Conservation (phyloP, 2,888 invertebrate species). For the Iphiclides podalirius region DNA sequence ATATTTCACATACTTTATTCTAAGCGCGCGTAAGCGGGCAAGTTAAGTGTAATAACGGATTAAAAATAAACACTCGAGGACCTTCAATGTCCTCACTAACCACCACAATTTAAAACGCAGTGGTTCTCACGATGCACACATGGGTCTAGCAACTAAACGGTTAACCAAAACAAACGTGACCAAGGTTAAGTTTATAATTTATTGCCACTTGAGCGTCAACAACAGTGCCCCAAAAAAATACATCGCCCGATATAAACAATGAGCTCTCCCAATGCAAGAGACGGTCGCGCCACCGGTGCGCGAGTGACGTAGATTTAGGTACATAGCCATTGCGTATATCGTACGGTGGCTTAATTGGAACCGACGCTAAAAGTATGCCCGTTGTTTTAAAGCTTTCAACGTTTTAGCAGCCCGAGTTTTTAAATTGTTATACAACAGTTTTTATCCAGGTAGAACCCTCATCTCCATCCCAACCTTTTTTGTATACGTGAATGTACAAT, state of each 20-base stretch:
- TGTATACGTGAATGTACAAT: neutral
- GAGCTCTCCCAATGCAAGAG: slow-evolving; percentile 37
- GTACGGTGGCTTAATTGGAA: slow-evolving; percentile 36
- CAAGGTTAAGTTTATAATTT: slow-evolving; percentile 77
- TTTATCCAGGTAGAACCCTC: slow-evolving; percentile 10
- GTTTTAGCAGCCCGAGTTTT: slow-evolving; percentile 35
- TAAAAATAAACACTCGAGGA: slow-evolving; percentile 22
- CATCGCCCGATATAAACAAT: slow-evolving; percentile 62
- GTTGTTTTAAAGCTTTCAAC: slow-evolving; percentile 26
- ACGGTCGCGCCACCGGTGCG: slow-evolving; percentile 19
- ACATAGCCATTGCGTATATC: slow-evolving; percentile 30
- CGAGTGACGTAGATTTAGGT: slow-evolving; percentile 27
- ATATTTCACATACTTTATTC: neutral
- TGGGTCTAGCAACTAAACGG: slow-evolving; percentile 52
- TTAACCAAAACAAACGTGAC: slow-evolving; percentile 68
- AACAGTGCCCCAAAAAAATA: slow-evolving; percentile 52
- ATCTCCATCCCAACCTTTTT: slow-evolving; percentile 4
- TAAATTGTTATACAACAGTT: slow-evolving; percentile 29
- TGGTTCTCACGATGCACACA: slow-evolving; percentile 70
- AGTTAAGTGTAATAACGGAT: slow-evolving; percentile 8
- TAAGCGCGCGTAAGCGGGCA: neutral
- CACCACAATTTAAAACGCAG: slow-evolving; percentile 36
- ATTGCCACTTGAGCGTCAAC: slow-evolving; percentile 69
- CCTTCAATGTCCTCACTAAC: slow-evolving; percentile 33
- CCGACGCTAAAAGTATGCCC: slow-evolving; percentile 36